These are phyloP conservation scores for Galeruca laticollis DNA, from an alignment of 2,888 invertebrate genomes.

Conservation along the genomic window DNA sequence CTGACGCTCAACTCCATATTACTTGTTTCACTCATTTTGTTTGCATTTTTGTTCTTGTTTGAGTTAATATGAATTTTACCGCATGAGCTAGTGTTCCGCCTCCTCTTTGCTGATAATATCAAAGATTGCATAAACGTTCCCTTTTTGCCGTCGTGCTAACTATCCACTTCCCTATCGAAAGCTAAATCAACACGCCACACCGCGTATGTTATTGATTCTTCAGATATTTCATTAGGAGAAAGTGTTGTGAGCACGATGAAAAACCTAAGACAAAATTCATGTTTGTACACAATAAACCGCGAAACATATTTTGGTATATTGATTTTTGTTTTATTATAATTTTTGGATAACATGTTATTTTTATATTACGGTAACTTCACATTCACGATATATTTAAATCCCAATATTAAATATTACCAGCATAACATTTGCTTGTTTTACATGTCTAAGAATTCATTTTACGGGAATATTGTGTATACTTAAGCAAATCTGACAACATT, in stretches of 20 bases:
- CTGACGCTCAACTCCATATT: too few relatives aligned
- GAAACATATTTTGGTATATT: background rate
- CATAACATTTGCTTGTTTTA: too few relatives aligned
- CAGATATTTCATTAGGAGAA: conserved; percentile 1
- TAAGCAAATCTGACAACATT: too few relatives aligned
- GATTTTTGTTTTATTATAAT: background rate
- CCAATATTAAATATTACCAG: too few relatives aligned
- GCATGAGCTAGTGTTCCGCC: background rate
- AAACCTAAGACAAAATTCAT: background rate
- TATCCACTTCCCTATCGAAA: conserved; percentile 54
- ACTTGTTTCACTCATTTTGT: too few relatives aligned
- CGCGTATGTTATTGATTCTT: conserved; percentile 38
- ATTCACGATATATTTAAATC: too few relatives aligned
- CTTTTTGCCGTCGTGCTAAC: conserved; percentile 54
- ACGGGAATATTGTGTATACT: too few relatives aligned
- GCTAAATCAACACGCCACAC: conserved; percentile 49
- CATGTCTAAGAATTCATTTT: too few relatives aligned
- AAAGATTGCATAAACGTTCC: conserved; percentile 46
- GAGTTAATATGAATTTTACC: background rate
- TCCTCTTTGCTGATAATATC: conserved; percentile 37
- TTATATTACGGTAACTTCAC: too few relatives aligned
- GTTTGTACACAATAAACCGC: background rate
- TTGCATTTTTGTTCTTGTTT: too few relatives aligned
- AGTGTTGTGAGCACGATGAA: background rate
- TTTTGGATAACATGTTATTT: too few relatives aligned